Percentiles rank a stretch among this genome's conserved stretches.
phyloP scores from a whole-genome alignment of 1,140 invertebrate genomes.

The Tribolium madens region DNA sequence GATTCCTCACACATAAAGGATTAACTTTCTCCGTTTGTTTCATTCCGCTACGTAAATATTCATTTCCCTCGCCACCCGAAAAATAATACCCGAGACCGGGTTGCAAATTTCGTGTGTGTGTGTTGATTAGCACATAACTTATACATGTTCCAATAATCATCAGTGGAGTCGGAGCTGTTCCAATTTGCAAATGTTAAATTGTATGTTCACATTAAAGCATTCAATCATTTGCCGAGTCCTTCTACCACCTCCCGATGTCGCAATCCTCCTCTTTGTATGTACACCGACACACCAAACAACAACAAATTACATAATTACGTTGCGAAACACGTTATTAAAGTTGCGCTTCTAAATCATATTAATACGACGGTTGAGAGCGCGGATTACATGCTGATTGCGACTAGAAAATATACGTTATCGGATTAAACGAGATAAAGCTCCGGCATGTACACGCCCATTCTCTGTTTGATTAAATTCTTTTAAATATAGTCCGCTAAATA shows the following conservation, averaged over 20 bases:
- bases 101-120: neutral
- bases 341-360: slow-evolving; percentile 31
- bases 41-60: neutral
- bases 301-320: slow-evolving; percentile 29
- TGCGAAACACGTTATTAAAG: slow-evolving; percentile 27
- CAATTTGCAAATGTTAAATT: neutral
- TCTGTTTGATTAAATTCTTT: slow-evolving; percentile 32
- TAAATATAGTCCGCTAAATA: neutral
- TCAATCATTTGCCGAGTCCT: neutral
- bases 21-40: neutral
- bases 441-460: slow-evolving; percentile 4
- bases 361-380: slow-evolving; percentile 26
- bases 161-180: neutral
- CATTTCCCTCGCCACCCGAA: neutral
- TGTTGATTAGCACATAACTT: neutral
- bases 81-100: neutral
- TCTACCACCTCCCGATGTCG: neutral
- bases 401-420: slow-evolving; percentile 33
- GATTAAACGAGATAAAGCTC: slow-evolving; percentile 4
- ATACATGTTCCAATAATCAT: neutral
- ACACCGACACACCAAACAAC: slow-evolving; percentile 20
- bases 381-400: slow-evolving; percentile 35
- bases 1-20: neutral
- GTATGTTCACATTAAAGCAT: slow-evolving; percentile 1
- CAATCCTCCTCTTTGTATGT: neutral